These are phyloP conservation scores for Drosophila novamexicana DNA, from an alignment of 1,140 invertebrate genomes.

Conservation along the genomic window DNA sequence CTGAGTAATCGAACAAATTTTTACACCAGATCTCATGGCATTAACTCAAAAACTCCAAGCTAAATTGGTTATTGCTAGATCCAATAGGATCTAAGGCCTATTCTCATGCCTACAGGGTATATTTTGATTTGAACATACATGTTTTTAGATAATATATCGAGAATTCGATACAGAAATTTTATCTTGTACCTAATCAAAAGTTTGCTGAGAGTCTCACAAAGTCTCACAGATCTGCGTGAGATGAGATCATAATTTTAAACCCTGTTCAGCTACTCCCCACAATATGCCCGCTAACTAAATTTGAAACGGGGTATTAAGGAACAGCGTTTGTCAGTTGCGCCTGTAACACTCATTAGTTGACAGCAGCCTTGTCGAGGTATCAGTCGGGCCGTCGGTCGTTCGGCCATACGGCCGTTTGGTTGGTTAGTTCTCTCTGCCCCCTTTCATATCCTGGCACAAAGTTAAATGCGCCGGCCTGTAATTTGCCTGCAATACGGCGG, in stretches of 20 bases:
- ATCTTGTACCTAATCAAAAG: neutral
- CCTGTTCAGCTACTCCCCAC: neutral
- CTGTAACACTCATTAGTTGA: constrained; percentile 54
- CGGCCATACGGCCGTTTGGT: neutral
- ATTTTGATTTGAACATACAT: too few species aligned
- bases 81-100: too few species aligned
- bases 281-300: neutral
- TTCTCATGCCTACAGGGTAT: too few species aligned
- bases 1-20: too few species aligned
- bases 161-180: neutral
- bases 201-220: neutral
- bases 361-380: constrained; percentile 25
- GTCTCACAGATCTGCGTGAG: neutral
- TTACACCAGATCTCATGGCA: too few species aligned
- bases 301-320: constrained; percentile 8
- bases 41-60: too few species aligned
- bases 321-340: constrained; percentile 43
- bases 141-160: neutral
- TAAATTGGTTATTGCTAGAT: too few species aligned
- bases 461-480: constrained; percentile 83
- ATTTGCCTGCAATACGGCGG: constrained; percentile 81
- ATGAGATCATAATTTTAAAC: neutral
- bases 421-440: constrained; percentile 31
- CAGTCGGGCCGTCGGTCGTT: neutral
- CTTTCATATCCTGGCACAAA: constrained; percentile 77